Base-by-base conservation (phyloP, 2,888 invertebrate species). In the Diabrotica balteata region DNA sequence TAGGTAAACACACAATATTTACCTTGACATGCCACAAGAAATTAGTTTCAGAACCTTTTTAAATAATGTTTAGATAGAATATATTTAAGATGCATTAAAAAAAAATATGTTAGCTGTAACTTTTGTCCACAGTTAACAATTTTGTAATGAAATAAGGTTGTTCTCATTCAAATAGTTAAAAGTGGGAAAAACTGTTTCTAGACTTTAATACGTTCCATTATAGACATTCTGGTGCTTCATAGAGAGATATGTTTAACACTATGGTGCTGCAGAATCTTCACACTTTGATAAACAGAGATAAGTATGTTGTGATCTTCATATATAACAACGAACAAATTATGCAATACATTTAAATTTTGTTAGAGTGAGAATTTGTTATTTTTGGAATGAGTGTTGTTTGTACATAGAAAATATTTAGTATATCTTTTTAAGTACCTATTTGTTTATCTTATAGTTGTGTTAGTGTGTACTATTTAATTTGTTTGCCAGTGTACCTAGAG, bases 241-340 rank as follows among this genome's bases (percentile, higher is more conserved):
- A 83, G 82, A 78, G 60, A 73, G 70, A 45, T 45, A 45, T 74
- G 73, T 68, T 63, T 64, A 63, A 70, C 75, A 75, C 82, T 83
- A 82, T 82, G 83, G 83, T 83, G 83, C 83, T 83, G 79, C 81
- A 83, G 82, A 81, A 81, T 80, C 70, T 65, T 71, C 47, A 72
- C 46, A 58, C 52, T 64, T 69, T 46, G 62, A 59, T 58, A 52
- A 50, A 66, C 53, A 22, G 46, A 59, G 59, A 72, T 68, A 69
- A 68, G 71, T 76, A 73, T 75, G 78, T 76, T 79, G 79, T 79
- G 78, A 80, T 79, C 68, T 72, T 70, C 58, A 68, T 59, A 60
- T 72, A 60, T 68, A 72, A 77, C 80, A 80, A 80, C 80, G 80
- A 80, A 80, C 78, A 75, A 74, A 72, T 76, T 76, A 72, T 77